Evolutionary conservation across 2,797 vertebrate genomes (phyloP).

Genomic region (Cirrhinus molitorella): DNA sequence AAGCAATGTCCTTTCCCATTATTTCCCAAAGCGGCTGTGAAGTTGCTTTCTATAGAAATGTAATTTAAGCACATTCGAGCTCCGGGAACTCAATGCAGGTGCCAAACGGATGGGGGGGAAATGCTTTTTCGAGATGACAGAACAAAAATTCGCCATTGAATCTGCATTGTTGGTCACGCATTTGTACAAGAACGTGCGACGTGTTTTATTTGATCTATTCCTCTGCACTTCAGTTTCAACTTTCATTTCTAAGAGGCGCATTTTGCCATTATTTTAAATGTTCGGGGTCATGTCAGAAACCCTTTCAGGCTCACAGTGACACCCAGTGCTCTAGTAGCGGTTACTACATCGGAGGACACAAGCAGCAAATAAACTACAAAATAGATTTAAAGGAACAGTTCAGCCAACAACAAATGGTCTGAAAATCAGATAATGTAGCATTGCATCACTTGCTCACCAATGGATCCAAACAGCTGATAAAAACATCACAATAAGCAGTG

Average conservation of each 20-base stretch:
- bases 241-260: not conserved
- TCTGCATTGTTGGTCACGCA: not conserved
- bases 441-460: not conserved
- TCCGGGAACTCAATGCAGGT: not conserved
- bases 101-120: not conserved
- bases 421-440: not conserved
- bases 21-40: slow-evolving; percentile 49
- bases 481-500: no score
- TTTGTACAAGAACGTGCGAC: not conserved
- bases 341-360: not conserved
- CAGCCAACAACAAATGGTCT: no score
- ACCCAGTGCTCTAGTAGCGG: slow-evolving; percentile 61
- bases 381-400: not conserved
- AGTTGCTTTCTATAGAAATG: slow-evolving; percentile 41
- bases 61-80: slow-evolving; percentile 1
- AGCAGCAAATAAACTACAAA: no score
- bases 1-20: slow-evolving; percentile 51
- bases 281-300: not conserved
- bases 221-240: not conserved
- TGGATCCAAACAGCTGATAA: no score
- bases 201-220: not conserved
- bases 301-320: slow-evolving; percentile 63
- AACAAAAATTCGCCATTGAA: not conserved
- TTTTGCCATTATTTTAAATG: slow-evolving; percentile 8
- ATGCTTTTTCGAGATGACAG: not conserved